A percentile compares a stretch with the other conserved stretches of the same genome.
Evolutionary conservation across 2,797 vertebrate species (phyloP).

Genomic region (Allobates femoralis): DNA sequence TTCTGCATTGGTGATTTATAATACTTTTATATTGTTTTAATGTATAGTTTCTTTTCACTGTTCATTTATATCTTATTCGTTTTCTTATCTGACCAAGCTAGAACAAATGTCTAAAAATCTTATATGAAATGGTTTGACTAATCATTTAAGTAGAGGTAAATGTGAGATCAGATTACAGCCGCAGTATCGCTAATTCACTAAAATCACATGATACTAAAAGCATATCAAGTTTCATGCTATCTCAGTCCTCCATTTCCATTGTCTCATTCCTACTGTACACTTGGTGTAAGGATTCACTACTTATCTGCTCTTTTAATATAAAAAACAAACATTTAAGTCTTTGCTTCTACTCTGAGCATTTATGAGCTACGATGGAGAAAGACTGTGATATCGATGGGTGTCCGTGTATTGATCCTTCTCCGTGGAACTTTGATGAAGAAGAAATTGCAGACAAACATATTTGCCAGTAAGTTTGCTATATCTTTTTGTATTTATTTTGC

Average conservation of each 20-base stretch:
- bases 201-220: slow-evolving; percentile 74
- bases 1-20: neutral
- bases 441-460: slow-evolving; percentile 68
- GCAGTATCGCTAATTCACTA: slow-evolving; percentile 71
- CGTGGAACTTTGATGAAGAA: slow-evolving; percentile 72
- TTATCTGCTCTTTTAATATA: neutral
- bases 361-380: slow-evolving; percentile 73
- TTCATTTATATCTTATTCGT: neutral
- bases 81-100: neutral
- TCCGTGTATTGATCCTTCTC: slow-evolving; percentile 67
- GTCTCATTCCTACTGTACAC: slow-evolving; percentile 67
- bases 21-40: neutral
- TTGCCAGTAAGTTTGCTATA: slow-evolving; percentile 76
- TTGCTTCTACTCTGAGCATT: slow-evolving; percentile 5
- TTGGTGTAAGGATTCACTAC: slow-evolving; percentile 69
- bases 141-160: slow-evolving; percentile 65
- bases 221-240: slow-evolving; percentile 82
- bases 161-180: slow-evolving; percentile 65
- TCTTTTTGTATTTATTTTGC: neutral
- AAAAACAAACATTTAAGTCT: neutral
- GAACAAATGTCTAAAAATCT: neutral
- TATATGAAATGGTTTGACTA: slow-evolving; percentile 63
- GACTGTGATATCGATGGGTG: slow-evolving; percentile 74
- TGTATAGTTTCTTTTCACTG: neutral
- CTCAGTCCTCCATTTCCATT: slow-evolving; percentile 75